Conservation (phyloP, 2,113 vertebrate species). For the Mastomys coucha region DNA sequence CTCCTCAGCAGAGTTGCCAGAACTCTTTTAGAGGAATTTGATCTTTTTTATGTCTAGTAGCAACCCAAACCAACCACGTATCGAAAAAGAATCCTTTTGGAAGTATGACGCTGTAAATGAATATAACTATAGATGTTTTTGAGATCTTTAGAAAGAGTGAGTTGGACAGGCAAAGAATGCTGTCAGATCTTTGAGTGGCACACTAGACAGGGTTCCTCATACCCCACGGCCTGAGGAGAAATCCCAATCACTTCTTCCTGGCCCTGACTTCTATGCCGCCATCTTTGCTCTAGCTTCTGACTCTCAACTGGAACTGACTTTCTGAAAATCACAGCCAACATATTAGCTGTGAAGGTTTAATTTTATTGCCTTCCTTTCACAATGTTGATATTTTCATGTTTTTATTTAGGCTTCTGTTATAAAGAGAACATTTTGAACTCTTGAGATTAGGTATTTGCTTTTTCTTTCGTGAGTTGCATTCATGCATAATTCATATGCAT, state of each 20-base stretch:
- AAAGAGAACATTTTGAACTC: background rate
- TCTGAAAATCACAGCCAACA: background rate
- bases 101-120: background rate
- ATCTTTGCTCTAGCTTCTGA: background rate
- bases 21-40: background rate
- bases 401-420: background rate
- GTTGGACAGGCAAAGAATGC: slow-evolving; percentile 3
- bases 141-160: slow-evolving; percentile 5
- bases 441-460: background rate
- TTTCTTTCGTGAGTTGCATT: background rate
- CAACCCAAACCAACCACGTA: background rate
- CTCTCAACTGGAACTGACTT: background rate
- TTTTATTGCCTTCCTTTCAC: background rate
- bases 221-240: background rate
- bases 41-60: background rate
- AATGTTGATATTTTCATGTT: background rate
- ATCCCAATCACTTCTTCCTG: background rate
- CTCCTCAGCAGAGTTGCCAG: background rate
- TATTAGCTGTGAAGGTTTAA: background rate
- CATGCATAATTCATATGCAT: background rate
- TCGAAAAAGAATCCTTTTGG: background rate
- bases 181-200: background rate
- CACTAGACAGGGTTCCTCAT: background rate
- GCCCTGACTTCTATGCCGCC: too few relatives aligned
- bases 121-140: background rate